Conservation (phyloP, 2,888 invertebrate species). For the Augochlorella aurata region DNA sequence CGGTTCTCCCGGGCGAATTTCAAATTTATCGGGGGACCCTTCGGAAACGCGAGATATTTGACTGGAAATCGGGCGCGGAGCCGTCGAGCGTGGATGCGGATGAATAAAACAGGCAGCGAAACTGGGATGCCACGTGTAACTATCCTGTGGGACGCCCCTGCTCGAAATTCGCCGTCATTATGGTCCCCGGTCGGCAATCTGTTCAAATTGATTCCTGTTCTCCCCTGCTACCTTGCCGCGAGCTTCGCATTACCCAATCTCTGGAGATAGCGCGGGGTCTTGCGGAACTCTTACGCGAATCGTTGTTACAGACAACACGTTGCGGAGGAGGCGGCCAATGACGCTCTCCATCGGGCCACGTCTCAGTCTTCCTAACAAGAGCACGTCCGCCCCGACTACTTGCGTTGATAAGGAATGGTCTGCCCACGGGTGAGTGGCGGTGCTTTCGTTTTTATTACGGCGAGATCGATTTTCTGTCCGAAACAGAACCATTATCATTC, state of each 20-base stretch:
- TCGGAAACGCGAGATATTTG: not conserved
- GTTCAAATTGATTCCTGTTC: slow-evolving; percentile 38
- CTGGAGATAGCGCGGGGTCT: not conserved
- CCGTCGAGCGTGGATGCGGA: not conserved
- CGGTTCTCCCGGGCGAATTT: not conserved
- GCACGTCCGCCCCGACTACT: slow-evolving; percentile 82
- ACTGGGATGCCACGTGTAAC: slow-evolving; percentile 1
- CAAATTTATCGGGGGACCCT: not conserved
- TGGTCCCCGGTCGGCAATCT: slow-evolving; percentile 29
- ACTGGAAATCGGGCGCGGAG: not conserved
- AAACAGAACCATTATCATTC: not conserved
- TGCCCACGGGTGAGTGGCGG: slow-evolving; percentile 79
- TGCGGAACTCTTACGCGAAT: slow-evolving; percentile 2
- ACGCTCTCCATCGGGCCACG: slow-evolving; percentile 83
- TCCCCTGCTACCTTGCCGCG: slow-evolving; percentile 9
- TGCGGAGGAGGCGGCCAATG: slow-evolving; percentile 83
- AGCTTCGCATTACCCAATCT: not conserved
- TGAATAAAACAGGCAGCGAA: slow-evolving; percentile 5
- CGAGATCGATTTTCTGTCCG: not conserved
- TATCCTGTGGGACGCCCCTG: not conserved
- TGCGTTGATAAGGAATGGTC: slow-evolving; percentile 83
- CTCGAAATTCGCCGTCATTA: slow-evolving; percentile 44
- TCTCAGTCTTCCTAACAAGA: slow-evolving; percentile 82
- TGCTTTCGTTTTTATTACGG: not conserved
- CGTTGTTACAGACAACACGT: slow-evolving; percentile 81